Base-by-base conservation (phyloP, 2,113 vertebrate species). In the Leptobrachium ailaonicum region DNA sequence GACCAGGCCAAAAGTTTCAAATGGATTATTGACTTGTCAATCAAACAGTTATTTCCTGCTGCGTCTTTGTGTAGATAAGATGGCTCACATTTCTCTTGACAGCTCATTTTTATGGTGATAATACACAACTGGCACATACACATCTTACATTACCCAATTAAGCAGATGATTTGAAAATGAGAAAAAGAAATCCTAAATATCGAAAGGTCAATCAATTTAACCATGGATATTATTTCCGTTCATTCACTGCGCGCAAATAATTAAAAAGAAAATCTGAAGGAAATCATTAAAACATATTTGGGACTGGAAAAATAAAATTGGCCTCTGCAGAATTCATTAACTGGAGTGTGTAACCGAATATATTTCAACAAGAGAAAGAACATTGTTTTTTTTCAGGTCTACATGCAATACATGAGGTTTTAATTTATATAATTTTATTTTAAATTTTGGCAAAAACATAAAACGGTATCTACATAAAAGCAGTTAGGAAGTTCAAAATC, bases 21-120 rank as follows among this genome's bases (percentile, higher is more conserved):
- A 14, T 60, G 56, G 56, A 60, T 14, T 60, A 60, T 60, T 60
- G 56, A 14, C 56, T 60, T 60, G 56, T 60, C 56, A 60, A 60
- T 60, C 11, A 60, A 60, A 60, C 56, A 60, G 56, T 60, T 10
- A 60, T 60, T 60, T 60, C 56, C 56, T 60, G 56, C 56, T 60
- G 56, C 13, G 56, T 60, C 56, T 60, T 12, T 60, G 8, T 50
- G 56, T 60, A 60, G 56, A 60, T 60, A 60, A 60, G 56, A 60
- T 60, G 56, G 10, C 56, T 60, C 56, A 60, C 56, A 60, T 60
- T 60, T 60, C 56, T 14, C 56, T 60, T 60, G 56, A 60, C 56
- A 60, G 56, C 56, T 60, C 56, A 60, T 60, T 60, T 60, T 60
- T 60, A 14, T 12, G 13, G 56, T 14, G 13, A 60, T 60, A 60